A percentile compares a stretch with the other conserved stretches of the same genome.
Conservation (phyloP, 2,888 invertebrate genomes). For the Pollenia angustigena region DNA sequence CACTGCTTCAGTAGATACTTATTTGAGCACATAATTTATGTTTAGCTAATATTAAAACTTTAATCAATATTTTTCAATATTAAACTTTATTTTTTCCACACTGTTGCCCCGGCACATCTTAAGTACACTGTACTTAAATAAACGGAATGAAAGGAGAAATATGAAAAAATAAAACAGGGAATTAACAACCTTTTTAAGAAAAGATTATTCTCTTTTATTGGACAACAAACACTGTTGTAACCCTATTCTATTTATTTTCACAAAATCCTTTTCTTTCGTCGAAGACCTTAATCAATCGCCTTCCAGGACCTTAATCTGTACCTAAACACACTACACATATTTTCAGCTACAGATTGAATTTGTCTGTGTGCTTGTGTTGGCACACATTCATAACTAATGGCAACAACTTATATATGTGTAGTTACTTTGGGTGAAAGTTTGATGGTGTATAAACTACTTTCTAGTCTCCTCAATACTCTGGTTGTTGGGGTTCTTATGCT, state of each 20-base stretch:
- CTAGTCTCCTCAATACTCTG: constrained; percentile 10
- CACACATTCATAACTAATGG: constrained; percentile 5
- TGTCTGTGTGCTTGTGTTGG: neutral
- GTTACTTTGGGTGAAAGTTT: neutral
- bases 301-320: constrained; percentile 49
- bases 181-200: constrained; percentile 44
- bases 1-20: constrained; percentile 79
- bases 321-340: constrained; percentile 26
- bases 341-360: neutral
- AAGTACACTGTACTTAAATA: constrained; percentile 29
- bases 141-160: neutral
- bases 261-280: constrained; percentile 63
- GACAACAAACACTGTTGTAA: constrained; percentile 23
- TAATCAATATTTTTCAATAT: constrained; percentile 77
- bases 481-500: constrained; percentile 43
- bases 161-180: neutral
- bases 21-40: constrained; percentile 82
- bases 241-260: constrained; percentile 29
- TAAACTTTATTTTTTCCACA: neutral
- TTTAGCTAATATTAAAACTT: constrained; percentile 83
- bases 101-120: neutral
- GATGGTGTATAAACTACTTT: neutral
- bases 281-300: constrained; percentile 65
- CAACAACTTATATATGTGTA: neutral
- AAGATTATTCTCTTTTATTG: constrained; percentile 18